These are phyloP conservation scores for Euwallacea fornicatus DNA, from an alignment of 1,140 invertebrate species.

Conservation along the genomic window DNA sequence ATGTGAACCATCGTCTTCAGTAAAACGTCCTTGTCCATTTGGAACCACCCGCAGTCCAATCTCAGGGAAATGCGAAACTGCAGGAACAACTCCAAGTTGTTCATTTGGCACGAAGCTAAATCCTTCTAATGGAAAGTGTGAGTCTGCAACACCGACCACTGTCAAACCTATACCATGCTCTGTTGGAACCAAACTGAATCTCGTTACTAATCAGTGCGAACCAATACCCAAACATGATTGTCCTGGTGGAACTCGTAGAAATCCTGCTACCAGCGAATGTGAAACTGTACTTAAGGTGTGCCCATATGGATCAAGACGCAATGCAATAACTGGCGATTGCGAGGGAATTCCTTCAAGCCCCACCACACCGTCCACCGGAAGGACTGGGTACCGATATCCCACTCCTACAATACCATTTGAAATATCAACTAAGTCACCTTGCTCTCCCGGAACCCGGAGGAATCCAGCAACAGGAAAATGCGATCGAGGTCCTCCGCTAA, in stretches of 20 bases:
- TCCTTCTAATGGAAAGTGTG: slow-evolving; percentile 2
- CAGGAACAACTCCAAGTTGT: slow-evolving; percentile 16
- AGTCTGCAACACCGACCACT: slow-evolving; percentile 1
- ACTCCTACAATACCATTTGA: slow-evolving; percentile 3
- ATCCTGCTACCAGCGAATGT: slow-evolving; percentile 5
- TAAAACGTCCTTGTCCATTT: background rate
- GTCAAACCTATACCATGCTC: background rate
- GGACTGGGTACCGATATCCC: background rate
- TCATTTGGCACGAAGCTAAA: slow-evolving; percentile 22
- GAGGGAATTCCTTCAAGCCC: slow-evolving; percentile 2
- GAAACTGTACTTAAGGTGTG: slow-evolving; percentile 4
- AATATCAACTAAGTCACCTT: slow-evolving; percentile 4
- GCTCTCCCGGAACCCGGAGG: background rate
- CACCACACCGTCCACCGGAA: background rate
- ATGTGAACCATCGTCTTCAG: slow-evolving; percentile 2
- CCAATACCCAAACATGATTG: background rate
- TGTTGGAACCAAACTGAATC: background rate
- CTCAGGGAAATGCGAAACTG: slow-evolving; percentile 13
- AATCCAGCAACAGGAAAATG: slow-evolving; percentile 8
- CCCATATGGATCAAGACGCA: slow-evolving; percentile 15
- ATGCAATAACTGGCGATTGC: slow-evolving; percentile 12
- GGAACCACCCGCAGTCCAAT: background rate
- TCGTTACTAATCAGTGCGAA: slow-evolving; percentile 7
- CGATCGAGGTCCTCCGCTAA: background rate
- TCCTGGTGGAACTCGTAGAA: slow-evolving; percentile 11